phyloP scores from a whole-genome alignment of 2,113 vertebrate species.

The Monopterus albus region DNA sequence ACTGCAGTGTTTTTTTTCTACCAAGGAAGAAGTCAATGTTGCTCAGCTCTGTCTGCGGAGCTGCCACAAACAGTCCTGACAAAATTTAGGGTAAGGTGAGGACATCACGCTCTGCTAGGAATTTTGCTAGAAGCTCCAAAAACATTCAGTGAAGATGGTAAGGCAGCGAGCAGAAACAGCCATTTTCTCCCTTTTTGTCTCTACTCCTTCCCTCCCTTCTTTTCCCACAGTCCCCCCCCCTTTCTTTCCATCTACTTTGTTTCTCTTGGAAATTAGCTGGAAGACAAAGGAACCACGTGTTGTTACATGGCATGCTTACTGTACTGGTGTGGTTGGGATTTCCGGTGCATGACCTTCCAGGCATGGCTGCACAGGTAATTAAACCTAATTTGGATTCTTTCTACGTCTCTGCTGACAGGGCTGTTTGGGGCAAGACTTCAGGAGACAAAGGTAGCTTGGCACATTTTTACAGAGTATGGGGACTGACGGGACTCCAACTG shows the following conservation, averaged over 20 bases:
- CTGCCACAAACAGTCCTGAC: constrained; percentile 58
- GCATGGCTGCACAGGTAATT: constrained; percentile 82
- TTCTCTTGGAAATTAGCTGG: constrained; percentile 68
- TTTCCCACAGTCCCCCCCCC: not conserved
- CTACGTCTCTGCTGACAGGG: constrained; percentile 66
- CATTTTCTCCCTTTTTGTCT: constrained; percentile 35
- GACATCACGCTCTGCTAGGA: constrained; percentile 30
- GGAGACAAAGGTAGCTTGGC: constrained; percentile 75
- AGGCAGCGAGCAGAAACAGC: constrained; percentile 27
- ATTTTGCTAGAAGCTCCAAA: constrained; percentile 35
- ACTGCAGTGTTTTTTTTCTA: constrained; percentile 51
- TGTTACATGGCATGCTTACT: constrained; percentile 69
- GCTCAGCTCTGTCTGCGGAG: constrained; percentile 58
- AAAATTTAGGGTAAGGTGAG: constrained; percentile 51
- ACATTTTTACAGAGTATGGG: constrained; percentile 34
- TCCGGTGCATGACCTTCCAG: constrained; percentile 74
- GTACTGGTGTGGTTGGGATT: constrained; percentile 70
- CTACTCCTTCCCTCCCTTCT: constrained; percentile 12
- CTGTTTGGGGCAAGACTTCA: constrained; percentile 70
- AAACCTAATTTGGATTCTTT: constrained; percentile 76
- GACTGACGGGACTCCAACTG: constrained; percentile 34
- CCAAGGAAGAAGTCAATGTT: constrained; percentile 40
- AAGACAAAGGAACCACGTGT: constrained; percentile 76
- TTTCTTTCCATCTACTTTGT: constrained; percentile 32
- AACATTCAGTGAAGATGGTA: constrained; percentile 37